Evolutionary conservation across 2,888 invertebrate genomes (phyloP), one percentile per base, ranked within the genome.

Genomic region (Sisyra terminalis): DNA sequence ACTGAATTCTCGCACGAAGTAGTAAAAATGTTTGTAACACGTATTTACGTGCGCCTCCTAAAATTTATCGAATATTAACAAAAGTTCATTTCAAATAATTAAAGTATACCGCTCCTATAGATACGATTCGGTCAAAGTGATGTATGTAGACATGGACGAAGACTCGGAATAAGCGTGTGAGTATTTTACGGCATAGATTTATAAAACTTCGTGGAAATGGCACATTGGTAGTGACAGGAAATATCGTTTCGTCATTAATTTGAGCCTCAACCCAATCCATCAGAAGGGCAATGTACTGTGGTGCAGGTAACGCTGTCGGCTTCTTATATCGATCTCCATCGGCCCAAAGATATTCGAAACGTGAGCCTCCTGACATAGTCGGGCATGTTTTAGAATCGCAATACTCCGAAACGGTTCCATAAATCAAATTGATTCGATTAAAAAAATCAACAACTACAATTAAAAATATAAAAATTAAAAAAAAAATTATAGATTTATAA

Each of bases 141-240:
- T 92, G 90, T 48, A 92, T 92, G 57, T 92, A 92, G 35, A 90
- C 88, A 60, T 92, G 90, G 1, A 92, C 90, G 61, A 92, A 92
- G 3, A 92, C 88, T 50, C 90, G 69, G 62, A 88, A 90, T 35
- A 92, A 64, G 40, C 90, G 69, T 0, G 89, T 88, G 50, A 92
- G 61, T 48, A 92, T 89, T 65, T 92, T 92, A 52, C 85, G 78
- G 56, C 87, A 86, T 10, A 81, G 67, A 18, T 72, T 71, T 18
- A 72, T 57, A 63, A 89, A 92, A 40, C 80, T 78, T 58, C 80
- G 86, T 3, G 90, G 90, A 63, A 92, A 92, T 29, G 89, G 86
- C 48, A 84, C 71, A 64, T 84, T 88, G 50, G 80, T 79, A 44
- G 79, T 80, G 13, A 85, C 79, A 0, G 90, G 90, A 58, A 92